These are phyloP conservation scores for Saguinus imperator DNA, from an alignment of 2,113 vertebrate genomes.

Conservation along the genomic window DNA sequence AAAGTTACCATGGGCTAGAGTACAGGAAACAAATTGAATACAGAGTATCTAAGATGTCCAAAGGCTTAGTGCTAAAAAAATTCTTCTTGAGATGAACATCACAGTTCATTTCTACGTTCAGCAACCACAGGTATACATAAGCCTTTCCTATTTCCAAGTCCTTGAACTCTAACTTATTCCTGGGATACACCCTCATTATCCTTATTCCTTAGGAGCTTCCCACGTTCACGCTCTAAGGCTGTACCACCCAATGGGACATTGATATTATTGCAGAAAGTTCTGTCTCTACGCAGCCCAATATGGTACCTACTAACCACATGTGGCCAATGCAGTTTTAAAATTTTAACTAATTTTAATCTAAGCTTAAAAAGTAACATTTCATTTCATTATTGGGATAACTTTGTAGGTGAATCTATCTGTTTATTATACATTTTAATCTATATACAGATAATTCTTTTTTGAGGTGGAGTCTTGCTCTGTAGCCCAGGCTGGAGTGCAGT, in stretches of 20 bases:
- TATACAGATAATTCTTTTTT: background rate
- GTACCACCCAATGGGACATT: background rate
- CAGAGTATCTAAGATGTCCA: background rate
- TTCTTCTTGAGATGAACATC: background rate
- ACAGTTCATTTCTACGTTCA: background rate
- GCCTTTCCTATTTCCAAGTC: background rate
- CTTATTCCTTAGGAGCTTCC: background rate
- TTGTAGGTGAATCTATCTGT: background rate
- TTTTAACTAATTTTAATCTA: background rate
- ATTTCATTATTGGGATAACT: background rate
- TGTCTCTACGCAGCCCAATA: rapidly evolving
- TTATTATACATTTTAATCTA: background rate
- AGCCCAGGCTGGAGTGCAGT: too few species aligned
- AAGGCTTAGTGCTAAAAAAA: background rate
- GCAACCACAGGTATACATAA: rapidly evolving
- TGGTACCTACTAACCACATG: background rate
- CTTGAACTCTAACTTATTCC: background rate
- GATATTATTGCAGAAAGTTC: background rate
- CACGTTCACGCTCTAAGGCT: rapidly evolving
- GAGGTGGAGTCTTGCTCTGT: too few species aligned
- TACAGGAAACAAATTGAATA: background rate
- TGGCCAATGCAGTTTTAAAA: background rate
- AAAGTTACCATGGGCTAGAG: background rate
- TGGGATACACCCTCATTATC: too few species aligned
- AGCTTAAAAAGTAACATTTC: background rate